These are phyloP conservation scores for Epizoanthus rinbou DNA, from an alignment of 92 coral and sea anemone genomes.

Conservation along the genomic window DNA sequence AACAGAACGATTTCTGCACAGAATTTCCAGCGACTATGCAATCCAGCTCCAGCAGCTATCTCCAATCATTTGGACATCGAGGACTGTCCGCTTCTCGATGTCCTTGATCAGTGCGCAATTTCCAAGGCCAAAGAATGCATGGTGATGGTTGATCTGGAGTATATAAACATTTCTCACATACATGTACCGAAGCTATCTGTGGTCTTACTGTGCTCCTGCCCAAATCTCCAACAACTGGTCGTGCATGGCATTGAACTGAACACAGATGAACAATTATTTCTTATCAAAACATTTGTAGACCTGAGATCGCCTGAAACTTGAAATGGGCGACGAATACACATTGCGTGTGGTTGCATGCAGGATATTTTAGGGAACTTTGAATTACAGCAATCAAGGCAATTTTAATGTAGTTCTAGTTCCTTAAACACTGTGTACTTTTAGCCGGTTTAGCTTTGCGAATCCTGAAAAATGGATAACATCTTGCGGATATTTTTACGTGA, in stretches of 20 bases:
- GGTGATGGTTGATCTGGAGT: not conserved
- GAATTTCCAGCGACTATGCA: conserved; percentile 34
- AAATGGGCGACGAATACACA: conserved; percentile 9
- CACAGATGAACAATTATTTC: conserved; percentile 29
- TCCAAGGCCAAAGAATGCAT: conserved; percentile 2
- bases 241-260: conserved; percentile 12
- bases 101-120: conserved; percentile 16
- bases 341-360: not conserved
- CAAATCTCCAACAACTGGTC: not conserved
- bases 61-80: conserved; percentile 11
- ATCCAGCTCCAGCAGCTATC: not conserved
- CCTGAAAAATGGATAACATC: no score
- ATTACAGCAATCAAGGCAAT: no score
- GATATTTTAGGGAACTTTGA: no score
- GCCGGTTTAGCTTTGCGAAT: no score
- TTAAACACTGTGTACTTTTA: no score
- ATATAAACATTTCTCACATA: conserved; percentile 7
- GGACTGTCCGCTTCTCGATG: conserved; percentile 15
- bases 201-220: conserved; percentile 29
- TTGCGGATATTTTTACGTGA: no score
- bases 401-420: no score
- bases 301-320: conserved; percentile 20
- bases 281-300: conserved; percentile 21
- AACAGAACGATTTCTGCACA: not conserved
- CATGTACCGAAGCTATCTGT: conserved; percentile 25